These are phyloP conservation scores for Etheostoma nigrum DNA, from an alignment of 2,797 vertebrate genomes.

Conservation along the genomic window DNA sequence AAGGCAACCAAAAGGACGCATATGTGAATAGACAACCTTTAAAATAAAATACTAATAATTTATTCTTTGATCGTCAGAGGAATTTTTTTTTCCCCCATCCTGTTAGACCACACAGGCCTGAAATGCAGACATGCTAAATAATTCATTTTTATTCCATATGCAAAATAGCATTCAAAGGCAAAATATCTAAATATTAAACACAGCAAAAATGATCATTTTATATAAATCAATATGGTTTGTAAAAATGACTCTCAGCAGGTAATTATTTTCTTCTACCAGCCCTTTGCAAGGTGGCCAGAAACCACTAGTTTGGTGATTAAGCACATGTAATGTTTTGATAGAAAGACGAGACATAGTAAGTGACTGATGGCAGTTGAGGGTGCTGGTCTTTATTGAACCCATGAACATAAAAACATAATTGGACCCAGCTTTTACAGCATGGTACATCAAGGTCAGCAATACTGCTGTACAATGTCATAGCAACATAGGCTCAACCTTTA, in stretches of 20 bases:
- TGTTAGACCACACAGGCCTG: no score
- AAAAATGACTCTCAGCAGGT: not conserved
- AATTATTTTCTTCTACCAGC: slow-evolving; percentile 7
- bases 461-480: slow-evolving; percentile 2
- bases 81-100: no score
- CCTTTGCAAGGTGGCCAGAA: not conserved
- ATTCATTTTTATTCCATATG: not conserved
- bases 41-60: not conserved
- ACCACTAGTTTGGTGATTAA: slow-evolving; percentile 9
- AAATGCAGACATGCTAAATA: not conserved
- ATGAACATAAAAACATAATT: slow-evolving; percentile 43
- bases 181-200: not conserved
- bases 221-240: not conserved
- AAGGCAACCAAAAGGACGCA: not conserved
- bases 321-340: not conserved
- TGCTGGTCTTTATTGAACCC: slow-evolving; percentile 46
- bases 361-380: slow-evolving; percentile 32
- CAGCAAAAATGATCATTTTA: no score
- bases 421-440: slow-evolving; percentile 20
- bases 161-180: not conserved
- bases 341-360: slow-evolving; percentile 1
- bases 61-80: no score
- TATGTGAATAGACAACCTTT: slow-evolving; percentile 5
- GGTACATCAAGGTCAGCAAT: slow-evolving; percentile 51
- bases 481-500: slow-evolving; percentile 8